Evolutionary conservation across 2,888 invertebrate species (phyloP).

Genomic region (Ptychoptera contaminata): DNA sequence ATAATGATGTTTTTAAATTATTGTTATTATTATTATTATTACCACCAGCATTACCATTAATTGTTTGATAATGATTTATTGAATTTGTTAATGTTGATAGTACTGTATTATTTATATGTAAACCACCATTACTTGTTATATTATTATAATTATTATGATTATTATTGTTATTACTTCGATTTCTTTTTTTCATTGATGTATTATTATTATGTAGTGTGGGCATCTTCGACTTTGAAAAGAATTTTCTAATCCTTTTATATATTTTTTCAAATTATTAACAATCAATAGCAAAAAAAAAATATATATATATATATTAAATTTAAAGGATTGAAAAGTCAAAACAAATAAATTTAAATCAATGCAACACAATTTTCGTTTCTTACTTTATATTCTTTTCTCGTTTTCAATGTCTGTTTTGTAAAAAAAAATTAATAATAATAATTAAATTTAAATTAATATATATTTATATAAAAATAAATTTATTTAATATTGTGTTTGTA

Average conservation of each 20-base stretch:
- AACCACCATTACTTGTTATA: not conserved
- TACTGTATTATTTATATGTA: not conserved
- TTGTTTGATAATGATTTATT: not conserved
- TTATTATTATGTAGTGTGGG: not conserved
- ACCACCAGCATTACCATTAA: not conserved
- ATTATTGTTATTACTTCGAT: not conserved
- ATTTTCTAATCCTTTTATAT: not conserved
- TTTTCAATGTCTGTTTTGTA: too few relatives aligned
- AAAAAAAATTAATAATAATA: too few relatives aligned
- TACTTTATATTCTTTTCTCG: too few relatives aligned
- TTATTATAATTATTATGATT: not conserved
- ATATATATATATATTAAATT: too few relatives aligned
- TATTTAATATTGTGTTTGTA: too few relatives aligned
- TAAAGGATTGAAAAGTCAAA: too few relatives aligned
- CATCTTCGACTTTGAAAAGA: not conserved
- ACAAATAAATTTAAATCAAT: too few relatives aligned
- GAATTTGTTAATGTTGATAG: not conserved
- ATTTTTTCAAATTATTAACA: too few relatives aligned
- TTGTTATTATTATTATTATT: not conserved
- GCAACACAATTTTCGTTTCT: too few relatives aligned
- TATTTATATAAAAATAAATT: too few relatives aligned
- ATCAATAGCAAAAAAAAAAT: too few relatives aligned
- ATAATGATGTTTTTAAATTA: not conserved
- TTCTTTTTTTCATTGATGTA: not conserved
- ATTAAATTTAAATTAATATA: too few relatives aligned